Evolutionary conservation across 1,140 invertebrate genomes (phyloP), one percentile per base, ranked within the genome.

Genomic region (Drosophila kanapiae): DNA sequence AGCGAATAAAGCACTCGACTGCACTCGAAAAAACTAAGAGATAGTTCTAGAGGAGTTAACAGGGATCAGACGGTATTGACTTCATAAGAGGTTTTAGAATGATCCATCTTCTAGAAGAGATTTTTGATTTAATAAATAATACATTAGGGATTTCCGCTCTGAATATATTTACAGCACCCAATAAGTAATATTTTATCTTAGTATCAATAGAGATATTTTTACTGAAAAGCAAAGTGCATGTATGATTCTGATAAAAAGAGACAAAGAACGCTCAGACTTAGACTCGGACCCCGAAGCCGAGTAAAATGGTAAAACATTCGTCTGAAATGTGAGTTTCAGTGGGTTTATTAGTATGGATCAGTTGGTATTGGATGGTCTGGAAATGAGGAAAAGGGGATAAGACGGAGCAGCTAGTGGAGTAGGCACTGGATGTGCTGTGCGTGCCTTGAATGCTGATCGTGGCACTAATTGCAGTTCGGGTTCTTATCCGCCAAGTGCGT

Each of bases 381-480:
- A 64, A 29, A 33, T 57, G 57, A 62, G 57, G 27, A 59, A 38
- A 37, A 67, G 47, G 42, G 61, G 18, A 49, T 31, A 33, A 59
- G 43, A 29, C 54, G 62, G 53, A 78, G 59, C 33, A 61, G 69
- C 69, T 61, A 61, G 65, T 81, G 47, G 48, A 49, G 27, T 49
- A n/a, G 47, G 65, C 69, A 64, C 51, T 67, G 54, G 69, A 77
- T 69, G 65, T 63, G 82, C 77, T 72, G 71, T 78, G 82, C 82
- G 82, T 84, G 82, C 71, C 51, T 61, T 49, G 81, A 58, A 80
- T 84, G 83, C 63, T 64, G 65, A 84, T 71, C 61, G 81, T 71
- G 81, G 76, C 81, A 84, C 77, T 83, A 84, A 83, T 83, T 83
- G 81, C 81, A 57, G 43, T 58, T 74, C 51, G 67, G 33, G 60